These are phyloP conservation scores for Poecilia gillii DNA, from an alignment of 2,797 vertebrate species.

Conservation along the genomic window DNA sequence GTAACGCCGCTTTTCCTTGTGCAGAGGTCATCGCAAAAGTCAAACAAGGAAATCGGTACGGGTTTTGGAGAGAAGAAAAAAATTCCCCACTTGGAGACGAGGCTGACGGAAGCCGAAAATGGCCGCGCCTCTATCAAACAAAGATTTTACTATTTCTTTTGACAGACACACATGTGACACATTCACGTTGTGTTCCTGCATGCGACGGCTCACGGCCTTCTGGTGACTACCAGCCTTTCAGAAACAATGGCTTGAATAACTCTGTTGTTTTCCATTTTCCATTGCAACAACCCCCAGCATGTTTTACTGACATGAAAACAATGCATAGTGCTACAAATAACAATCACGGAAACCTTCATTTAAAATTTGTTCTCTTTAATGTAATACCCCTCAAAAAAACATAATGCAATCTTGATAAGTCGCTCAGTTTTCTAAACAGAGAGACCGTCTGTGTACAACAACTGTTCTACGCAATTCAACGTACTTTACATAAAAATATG, in stretches of 20 bases:
- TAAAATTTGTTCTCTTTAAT: background rate
- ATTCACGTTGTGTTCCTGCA: background rate
- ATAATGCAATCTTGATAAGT: background rate
- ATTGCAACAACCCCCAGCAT: background rate
- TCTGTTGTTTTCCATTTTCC: background rate
- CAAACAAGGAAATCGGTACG: background rate
- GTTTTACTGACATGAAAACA: background rate
- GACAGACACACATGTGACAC: background rate
- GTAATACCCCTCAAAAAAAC: background rate
- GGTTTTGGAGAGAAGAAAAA: background rate
- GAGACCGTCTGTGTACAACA: background rate
- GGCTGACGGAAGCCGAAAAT: background rate
- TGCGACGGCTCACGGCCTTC: background rate
- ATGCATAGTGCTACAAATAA: background rate
- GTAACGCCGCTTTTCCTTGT: background rate
- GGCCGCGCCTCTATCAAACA: background rate
- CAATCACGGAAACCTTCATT: background rate
- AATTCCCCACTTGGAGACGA: background rate
- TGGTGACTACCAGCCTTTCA: background rate
- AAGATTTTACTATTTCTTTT: background rate
- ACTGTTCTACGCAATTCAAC: background rate
- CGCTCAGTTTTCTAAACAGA: background rate
- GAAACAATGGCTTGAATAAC: background rate
- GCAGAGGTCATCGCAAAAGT: background rate
- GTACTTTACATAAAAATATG: background rate